phyloP scores from a whole-genome alignment of 2,113 vertebrate genomes.

The Callopanchax toddi region DNA sequence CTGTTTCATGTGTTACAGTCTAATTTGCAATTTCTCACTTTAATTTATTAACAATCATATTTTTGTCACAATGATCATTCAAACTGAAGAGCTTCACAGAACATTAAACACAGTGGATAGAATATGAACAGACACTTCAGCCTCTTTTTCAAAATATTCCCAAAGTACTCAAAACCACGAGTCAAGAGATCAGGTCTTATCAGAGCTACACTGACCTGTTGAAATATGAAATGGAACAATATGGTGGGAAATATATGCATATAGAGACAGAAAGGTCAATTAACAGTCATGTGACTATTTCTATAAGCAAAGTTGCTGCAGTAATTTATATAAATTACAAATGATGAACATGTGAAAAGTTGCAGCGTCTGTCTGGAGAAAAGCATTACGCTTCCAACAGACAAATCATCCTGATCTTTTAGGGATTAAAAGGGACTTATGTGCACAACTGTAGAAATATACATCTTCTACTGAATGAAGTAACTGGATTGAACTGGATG shows the following conservation, averaged over 20 bases:
- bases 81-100: slow-evolving; percentile 8
- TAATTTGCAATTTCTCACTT: slow-evolving; percentile 8
- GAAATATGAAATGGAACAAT: slow-evolving; percentile 32
- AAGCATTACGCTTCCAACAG: not conserved
- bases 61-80: slow-evolving; percentile 27
- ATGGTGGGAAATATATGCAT: slow-evolving; percentile 13
- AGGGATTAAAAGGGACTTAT: not conserved
- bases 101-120: slow-evolving; percentile 1
- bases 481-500: slow-evolving; percentile 37
- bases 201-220: slow-evolving; percentile 32
- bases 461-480: slow-evolving; percentile 16
- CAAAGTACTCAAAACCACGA: not conserved
- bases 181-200: slow-evolving; percentile 19
- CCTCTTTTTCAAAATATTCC: no score
- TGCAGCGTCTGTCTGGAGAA: not conserved
- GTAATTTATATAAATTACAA: not conserved
- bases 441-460: not conserved
- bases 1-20: slow-evolving; percentile 5
- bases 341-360: not conserved
- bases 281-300: not conserved
- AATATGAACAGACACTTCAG: slow-evolving; percentile 2
- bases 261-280: not conserved
- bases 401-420: slow-evolving; percentile 11
- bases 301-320: not conserved
- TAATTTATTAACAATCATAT: slow-evolving; percentile 15